Evolutionary conservation across 2,888 invertebrate genomes (phyloP).

Genomic region (Drosophila meridiana): DNA sequence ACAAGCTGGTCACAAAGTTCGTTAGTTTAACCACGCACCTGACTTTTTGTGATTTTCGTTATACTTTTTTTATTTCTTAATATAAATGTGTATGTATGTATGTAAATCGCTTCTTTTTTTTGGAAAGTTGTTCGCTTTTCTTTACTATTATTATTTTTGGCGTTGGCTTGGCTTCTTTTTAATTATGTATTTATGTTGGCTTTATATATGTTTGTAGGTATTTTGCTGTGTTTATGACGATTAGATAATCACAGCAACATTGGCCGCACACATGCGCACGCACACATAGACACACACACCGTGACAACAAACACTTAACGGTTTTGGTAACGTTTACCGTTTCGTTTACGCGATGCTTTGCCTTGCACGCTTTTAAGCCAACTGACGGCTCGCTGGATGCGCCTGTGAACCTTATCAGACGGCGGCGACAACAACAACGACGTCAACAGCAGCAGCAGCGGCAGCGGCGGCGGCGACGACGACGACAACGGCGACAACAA

Average conservation of each 20-base stretch:
- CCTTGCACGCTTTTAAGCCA: conserved; percentile 73
- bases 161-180: conserved; percentile 47
- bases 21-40: conserved; percentile 65
- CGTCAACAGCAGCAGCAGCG: conserved; percentile 19
- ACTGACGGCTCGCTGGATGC: conserved; percentile 74
- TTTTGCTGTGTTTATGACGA: conserved; percentile 57
- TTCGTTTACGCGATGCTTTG: conserved; percentile 58
- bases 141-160: conserved; percentile 55
- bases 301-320: conserved; percentile 45
- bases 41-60: conserved; percentile 31
- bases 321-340: conserved; percentile 48
- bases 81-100: conserved; percentile 16
- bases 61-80: conserved; percentile 42
- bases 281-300: conserved; percentile 14
- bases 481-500: conserved; percentile 25
- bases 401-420: conserved; percentile 77
- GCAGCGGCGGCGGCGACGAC: conserved; percentile 23
- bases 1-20: conserved; percentile 47
- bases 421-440: conserved; percentile 16
- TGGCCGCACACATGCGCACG: conserved; percentile 17
- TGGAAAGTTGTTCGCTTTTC: conserved; percentile 56
- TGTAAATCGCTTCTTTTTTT: conserved; percentile 24
- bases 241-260: conserved; percentile 73
- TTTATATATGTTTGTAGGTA: conserved; percentile 33
- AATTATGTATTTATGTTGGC: conserved; percentile 42